Evolutionary conservation across 2,888 invertebrate species (phyloP).

Genomic region (Amphipoea lucens): DNA sequence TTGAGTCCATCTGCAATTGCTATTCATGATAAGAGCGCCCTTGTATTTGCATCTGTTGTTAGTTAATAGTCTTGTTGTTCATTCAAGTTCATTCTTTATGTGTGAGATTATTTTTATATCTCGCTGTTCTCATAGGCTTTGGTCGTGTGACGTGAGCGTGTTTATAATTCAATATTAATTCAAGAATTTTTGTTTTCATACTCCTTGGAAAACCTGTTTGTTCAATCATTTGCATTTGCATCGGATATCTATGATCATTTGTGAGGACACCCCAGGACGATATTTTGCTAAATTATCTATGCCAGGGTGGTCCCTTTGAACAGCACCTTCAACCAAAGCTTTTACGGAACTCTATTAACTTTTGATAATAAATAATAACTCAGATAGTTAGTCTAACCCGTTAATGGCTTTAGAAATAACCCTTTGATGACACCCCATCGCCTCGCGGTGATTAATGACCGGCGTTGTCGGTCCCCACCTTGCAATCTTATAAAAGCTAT

Average conservation of each 20-base stretch:
- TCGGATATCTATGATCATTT: not conserved
- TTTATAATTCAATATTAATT: conserved; percentile 6
- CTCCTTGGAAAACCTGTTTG: not conserved
- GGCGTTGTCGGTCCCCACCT: conserved; percentile 52
- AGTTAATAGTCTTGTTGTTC: conserved; percentile 50
- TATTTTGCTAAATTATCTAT: not conserved
- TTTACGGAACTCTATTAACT: conserved; percentile 4
- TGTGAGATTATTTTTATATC: conserved; percentile 18
- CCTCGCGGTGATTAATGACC: conserved; percentile 63
- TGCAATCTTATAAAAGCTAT: conserved; percentile 64
- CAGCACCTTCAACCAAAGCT: not conserved
- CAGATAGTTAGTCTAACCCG: conserved; percentile 35
- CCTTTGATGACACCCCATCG: conserved; percentile 57
- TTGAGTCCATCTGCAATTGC: conserved; percentile 39
- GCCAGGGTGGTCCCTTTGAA: not conserved
- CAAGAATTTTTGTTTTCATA: not conserved
- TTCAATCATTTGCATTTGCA: not conserved
- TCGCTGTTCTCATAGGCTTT: conserved; percentile 10
- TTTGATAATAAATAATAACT: conserved; percentile 31
- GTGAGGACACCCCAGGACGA: not conserved
- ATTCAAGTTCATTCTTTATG: conserved; percentile 6
- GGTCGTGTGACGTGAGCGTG: not conserved
- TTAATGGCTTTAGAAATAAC: conserved; percentile 57
- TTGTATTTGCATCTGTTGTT: conserved; percentile 56
- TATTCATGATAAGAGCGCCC: conserved; percentile 39